Evolutionary conservation across 2,888 invertebrate species (phyloP).

Genomic region (Tetrapedia diversipes): DNA sequence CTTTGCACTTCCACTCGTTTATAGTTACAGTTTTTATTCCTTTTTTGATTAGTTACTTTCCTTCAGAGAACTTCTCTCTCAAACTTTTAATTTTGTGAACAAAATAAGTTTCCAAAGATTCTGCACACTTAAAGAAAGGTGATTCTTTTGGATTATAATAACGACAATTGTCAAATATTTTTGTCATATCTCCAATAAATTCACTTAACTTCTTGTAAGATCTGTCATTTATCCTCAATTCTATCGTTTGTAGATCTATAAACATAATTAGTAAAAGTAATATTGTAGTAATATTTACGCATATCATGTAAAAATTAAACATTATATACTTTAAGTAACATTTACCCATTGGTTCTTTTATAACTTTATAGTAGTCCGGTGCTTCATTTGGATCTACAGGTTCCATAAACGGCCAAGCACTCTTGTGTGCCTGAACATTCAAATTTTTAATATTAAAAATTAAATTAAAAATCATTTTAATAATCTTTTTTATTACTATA

Average conservation of each 20-base stretch:
- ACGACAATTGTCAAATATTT: constrained; percentile 99
- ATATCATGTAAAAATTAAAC: not conserved
- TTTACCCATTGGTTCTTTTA: constrained; percentile 98
- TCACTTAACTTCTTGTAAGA: constrained; percentile 94
- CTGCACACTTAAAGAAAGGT: constrained; percentile 97
- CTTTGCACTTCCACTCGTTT: constrained; percentile 58
- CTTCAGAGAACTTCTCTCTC: constrained; percentile 91
- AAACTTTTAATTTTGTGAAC: constrained; percentile 95
- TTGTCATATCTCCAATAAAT: constrained; percentile 98
- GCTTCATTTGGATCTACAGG: constrained; percentile 98
- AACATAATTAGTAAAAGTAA: constrained; percentile 65
- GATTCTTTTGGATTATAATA: constrained; percentile 98
- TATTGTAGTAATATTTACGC: too few species aligned
- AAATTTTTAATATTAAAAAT: constrained; percentile 43
- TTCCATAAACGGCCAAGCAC: constrained; percentile 99
- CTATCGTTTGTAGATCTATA: constrained; percentile 96
- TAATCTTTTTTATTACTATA: not conserved
- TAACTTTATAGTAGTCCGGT: constrained; percentile 97
- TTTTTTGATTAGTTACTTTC: constrained; percentile 75
- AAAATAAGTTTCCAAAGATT: constrained; percentile 97
- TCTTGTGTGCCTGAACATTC: constrained; percentile 91
- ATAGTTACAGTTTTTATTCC: constrained; percentile 42
- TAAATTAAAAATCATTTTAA: constrained; percentile 15
- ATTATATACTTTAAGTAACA: constrained; percentile 19
- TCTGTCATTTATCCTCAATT: constrained; percentile 92